Conservation (phyloP, 1,140 invertebrate species). For the Musca vetustissima region DNA sequence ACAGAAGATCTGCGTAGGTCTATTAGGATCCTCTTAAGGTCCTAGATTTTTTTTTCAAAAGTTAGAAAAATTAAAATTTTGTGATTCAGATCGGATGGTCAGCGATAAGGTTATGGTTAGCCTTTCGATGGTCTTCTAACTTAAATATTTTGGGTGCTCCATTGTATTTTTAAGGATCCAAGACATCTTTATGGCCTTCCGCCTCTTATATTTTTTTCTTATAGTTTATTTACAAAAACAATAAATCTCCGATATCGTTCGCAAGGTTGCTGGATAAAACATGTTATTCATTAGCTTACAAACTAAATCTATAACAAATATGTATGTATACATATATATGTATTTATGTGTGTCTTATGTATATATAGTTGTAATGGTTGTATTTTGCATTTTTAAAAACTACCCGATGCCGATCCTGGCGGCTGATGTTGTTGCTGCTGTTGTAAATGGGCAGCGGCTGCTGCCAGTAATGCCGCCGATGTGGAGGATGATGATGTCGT, state of each 20-base stretch:
- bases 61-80: too few species aligned
- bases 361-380: neutral
- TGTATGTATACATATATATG: neutral
- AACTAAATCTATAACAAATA: neutral
- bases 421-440: slow-evolving; percentile 28
- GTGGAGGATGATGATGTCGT: slow-evolving; percentile 16
- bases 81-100: too few species aligned
- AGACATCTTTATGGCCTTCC: too few species aligned
- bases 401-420: neutral
- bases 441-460: slow-evolving; percentile 3
- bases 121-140: too few species aligned
- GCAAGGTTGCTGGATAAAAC: neutral
- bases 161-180: too few species aligned
- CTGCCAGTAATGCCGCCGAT: slow-evolving; percentile 11
- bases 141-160: too few species aligned
- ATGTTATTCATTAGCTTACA: too few species aligned
- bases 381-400: slow-evolving; percentile 7
- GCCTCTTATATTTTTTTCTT: too few species aligned
- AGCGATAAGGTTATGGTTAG: too few species aligned
- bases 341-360: neutral
- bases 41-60: too few species aligned
- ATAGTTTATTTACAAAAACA: neutral
- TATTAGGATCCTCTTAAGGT: too few species aligned
- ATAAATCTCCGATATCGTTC: neutral
- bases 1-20: too few species aligned